A percentile compares a stretch with the other conserved stretches of the same genome.
phyloP scores from a whole-genome alignment of 1,140 invertebrate species.

The Mizuhopecten yessoensis region DNA sequence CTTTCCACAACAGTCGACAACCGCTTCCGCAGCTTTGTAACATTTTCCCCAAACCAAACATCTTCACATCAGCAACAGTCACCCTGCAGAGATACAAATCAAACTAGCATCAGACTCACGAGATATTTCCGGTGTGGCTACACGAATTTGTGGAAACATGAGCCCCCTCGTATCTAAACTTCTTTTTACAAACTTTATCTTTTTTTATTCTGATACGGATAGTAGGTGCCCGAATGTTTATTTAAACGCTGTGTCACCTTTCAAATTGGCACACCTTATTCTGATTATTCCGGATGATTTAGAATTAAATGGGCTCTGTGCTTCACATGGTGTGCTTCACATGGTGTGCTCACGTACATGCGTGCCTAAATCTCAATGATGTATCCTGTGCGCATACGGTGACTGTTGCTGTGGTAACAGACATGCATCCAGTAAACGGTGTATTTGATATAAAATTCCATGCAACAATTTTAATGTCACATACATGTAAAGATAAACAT shows the following conservation, averaged over 20 bases:
- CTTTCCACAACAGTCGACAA: constrained; percentile 58
- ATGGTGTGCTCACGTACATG: background rate
- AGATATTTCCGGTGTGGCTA: background rate
- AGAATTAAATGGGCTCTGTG: background rate
- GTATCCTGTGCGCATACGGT: constrained; percentile 20
- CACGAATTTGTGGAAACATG: background rate
- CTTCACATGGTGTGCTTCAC: background rate
- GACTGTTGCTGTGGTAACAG: constrained; percentile 31
- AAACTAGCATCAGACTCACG: background rate
- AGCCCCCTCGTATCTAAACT: background rate
- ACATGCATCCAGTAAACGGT: constrained; percentile 18
- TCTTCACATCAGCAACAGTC: constrained; percentile 56
- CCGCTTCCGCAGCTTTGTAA: constrained; percentile 58
- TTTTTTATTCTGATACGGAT: constrained; percentile 16
- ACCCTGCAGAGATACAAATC: constrained; percentile 51
- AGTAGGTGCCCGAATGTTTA: background rate
- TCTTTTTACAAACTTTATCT: background rate
- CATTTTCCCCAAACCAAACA: constrained; percentile 56
- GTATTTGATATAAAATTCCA: no score
- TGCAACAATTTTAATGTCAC: no score
- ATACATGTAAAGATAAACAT: background rate
- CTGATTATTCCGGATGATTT: background rate
- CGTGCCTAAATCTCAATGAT: background rate
- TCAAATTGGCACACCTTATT: background rate
- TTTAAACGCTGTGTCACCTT: background rate